Base-by-base conservation (phyloP, 2,888 invertebrate genomes). In the Creontiades dilutus region DNA sequence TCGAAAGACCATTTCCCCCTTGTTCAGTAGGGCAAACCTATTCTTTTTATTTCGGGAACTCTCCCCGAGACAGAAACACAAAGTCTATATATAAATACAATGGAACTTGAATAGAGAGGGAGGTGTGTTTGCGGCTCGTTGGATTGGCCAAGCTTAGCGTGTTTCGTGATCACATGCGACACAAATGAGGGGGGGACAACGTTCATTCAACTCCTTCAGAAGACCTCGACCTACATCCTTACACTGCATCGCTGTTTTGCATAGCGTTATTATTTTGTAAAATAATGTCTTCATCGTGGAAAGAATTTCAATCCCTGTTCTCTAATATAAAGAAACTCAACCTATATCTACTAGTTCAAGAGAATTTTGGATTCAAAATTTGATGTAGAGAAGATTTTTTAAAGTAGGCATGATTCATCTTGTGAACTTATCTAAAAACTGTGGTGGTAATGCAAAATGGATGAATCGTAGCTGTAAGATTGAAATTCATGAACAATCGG, bases 161-260 rank as follows among this genome's bases (percentile, higher is more conserved):
- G 85, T 85, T 85, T 61, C 85, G 85, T 85, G 85, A 85, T 85
- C 85, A 85, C 85, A 85, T 85, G 85, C 85, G 85, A 85, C 85
- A 85, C 85, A 27, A 61, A 55, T 82, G 48, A 61, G 55, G n/a
- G 27, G 55, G 84, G 85, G 27, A 48, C 48, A 57, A 55, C 85
- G 85, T 85, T 61, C 85, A 85, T 85, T 85, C 85, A 85, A 61
- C 85, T 85, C 57, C 57, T 82, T 46, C 80, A 11, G 46, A 52
- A n/a, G 52, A 48, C 82, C 82, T 82, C 82, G 82, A 82, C 82
- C 82, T 27, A 82, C 52, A 82, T 82, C 47, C 47, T 13, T 46
- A 11, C 19, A 47, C 14, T 12, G 23, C 27, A 52, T 82, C 52
- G 82, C 27, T 11, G 23, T 12, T 68, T 68, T 52, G 52, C 68